These are phyloP conservation scores for Rutpela maculata DNA, from an alignment of 2,888 invertebrate species.

Conservation along the genomic window DNA sequence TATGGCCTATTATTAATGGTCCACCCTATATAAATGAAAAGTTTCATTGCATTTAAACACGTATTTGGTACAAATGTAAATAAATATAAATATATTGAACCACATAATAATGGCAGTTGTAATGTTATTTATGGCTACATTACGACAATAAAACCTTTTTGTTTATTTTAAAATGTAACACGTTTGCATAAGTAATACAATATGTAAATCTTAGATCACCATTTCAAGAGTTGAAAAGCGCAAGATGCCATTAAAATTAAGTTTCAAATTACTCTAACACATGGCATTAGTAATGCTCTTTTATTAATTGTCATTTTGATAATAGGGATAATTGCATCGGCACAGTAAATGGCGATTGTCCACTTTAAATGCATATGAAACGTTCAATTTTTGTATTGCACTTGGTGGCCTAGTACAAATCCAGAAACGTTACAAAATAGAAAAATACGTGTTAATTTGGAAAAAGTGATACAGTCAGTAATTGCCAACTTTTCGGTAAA, in stretches of 20 bases:
- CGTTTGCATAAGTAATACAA: background rate
- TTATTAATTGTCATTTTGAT: background rate
- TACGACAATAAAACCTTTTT: constrained; percentile 4
- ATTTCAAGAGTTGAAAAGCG: background rate
- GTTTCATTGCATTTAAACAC: constrained; percentile 16
- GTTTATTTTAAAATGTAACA: constrained; percentile 20
- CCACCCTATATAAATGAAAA: too few species aligned
- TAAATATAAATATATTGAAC: constrained; percentile 17
- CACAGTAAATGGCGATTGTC: background rate
- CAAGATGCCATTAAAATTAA: constrained; percentile 4
- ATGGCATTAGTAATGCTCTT: background rate
- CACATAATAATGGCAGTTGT: constrained; percentile 3
- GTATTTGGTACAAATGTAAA: background rate
- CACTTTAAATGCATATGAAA: background rate
- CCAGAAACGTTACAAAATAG: too few species aligned
- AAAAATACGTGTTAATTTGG: too few species aligned
- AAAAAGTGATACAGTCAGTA: too few species aligned
- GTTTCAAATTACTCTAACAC: background rate
- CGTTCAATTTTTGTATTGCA: too few species aligned
- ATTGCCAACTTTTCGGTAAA: too few species aligned
- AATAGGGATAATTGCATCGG: background rate
- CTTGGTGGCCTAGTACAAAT: too few species aligned
- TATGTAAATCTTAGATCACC: background rate
- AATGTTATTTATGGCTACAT: constrained; percentile 14
- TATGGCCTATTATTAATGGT: too few species aligned